A percentile compares a stretch with the other conserved stretches of the same genome.
Evolutionary conservation across 1,140 invertebrate genomes (phyloP).

Genomic region (Cyclina sinensis): DNA sequence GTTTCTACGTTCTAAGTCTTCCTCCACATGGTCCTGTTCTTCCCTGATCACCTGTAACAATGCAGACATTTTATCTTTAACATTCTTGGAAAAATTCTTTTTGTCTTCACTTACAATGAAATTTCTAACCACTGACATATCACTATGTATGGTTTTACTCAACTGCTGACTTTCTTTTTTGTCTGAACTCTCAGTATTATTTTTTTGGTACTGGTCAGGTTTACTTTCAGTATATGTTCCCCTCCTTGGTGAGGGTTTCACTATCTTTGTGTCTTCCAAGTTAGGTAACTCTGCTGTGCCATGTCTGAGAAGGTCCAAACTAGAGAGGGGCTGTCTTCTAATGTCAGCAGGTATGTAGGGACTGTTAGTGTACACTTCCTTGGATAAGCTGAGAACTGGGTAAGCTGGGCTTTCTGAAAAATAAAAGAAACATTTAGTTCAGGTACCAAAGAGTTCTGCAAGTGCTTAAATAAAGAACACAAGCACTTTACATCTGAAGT

Average conservation of each 20-base stretch:
- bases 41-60: slow-evolving; percentile 43
- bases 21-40: slow-evolving; percentile 18
- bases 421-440: neutral
- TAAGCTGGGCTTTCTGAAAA: neutral
- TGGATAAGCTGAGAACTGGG: neutral
- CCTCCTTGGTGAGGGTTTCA: slow-evolving; percentile 35
- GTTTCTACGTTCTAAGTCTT: slow-evolving; percentile 36
- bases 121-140: slow-evolving; percentile 42
- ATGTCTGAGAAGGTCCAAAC: slow-evolving; percentile 31
- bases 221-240: neutral
- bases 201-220: neutral
- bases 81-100: slow-evolving; percentile 10
- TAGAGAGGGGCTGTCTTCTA: slow-evolving; percentile 10
- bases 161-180: neutral
- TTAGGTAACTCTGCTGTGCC: slow-evolving; percentile 32
- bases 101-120: neutral
- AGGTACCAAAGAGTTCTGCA: no score
- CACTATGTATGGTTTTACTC: slow-evolving; percentile 3
- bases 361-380: neutral
- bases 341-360: slow-evolving; percentile 25
- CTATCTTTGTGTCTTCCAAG: neutral
- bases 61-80: slow-evolving; percentile 47
- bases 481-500: no score
- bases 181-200: neutral
- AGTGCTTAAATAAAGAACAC: no score